Conservation (phyloP, 2,113 vertebrate genomes). For the Phycodurus eques region DNA sequence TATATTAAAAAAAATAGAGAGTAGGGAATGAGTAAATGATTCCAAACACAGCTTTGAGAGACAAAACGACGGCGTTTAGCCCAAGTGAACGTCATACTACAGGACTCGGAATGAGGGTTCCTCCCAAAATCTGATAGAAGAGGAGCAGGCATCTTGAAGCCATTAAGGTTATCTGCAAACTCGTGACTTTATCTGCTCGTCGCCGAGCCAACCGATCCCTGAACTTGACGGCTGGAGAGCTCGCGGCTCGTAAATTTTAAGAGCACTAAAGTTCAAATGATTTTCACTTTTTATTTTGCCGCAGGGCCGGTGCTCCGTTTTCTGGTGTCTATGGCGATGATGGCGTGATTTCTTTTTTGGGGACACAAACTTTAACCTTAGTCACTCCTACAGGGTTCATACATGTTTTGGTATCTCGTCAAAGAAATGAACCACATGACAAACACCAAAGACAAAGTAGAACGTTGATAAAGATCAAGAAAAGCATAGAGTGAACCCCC, state of each 20-base stretch:
- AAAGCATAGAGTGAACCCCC: too few relatives aligned
- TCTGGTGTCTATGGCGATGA: neutral
- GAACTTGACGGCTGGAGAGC: neutral
- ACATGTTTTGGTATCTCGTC: neutral
- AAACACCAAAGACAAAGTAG: neutral
- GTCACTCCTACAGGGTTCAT: neutral
- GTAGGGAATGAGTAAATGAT: neutral
- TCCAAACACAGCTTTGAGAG: neutral
- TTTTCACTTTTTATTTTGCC: neutral
- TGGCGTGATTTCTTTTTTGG: neutral
- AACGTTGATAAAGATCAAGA: too few relatives aligned
- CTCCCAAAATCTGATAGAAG: neutral
- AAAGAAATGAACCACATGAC: too few relatives aligned
- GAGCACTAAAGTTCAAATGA: neutral
- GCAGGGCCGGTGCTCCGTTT: neutral
- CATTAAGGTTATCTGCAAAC: conserved; percentile 10
- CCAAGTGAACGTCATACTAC: neutral
- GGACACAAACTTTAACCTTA: neutral
- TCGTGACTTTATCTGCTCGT: neutral
- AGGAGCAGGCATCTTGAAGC: conserved; percentile 2
- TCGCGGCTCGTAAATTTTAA: neutral
- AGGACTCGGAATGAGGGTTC: neutral
- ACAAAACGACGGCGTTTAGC: neutral
- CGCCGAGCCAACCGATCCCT: neutral
- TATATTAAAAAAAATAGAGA: neutral